These are phyloP conservation scores for Bombus affinis DNA, from an alignment of 1,140 invertebrate genomes.

Conservation along the genomic window DNA sequence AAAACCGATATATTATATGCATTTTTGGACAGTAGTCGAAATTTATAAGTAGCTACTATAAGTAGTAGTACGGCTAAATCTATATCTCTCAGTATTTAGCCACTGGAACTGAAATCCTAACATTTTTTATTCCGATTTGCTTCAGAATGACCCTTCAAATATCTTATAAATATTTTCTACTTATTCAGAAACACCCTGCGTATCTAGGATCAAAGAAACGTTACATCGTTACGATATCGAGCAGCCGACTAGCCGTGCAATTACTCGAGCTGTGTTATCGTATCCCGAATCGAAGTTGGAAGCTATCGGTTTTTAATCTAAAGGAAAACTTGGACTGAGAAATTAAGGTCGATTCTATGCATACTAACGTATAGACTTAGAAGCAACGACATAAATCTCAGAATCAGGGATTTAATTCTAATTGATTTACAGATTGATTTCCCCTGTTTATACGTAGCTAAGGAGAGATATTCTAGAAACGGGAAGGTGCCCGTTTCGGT, in stretches of 20 bases:
- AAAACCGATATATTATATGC: too few species aligned
- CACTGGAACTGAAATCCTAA: accelerated
- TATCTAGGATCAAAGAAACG: too few species aligned
- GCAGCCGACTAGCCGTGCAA: background rate
- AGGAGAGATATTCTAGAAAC: constrained; percentile 2
- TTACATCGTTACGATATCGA: too few species aligned
- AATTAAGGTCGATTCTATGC: background rate
- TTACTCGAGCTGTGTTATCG: background rate
- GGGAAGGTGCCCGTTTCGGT: background rate
- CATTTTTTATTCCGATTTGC: too few species aligned
- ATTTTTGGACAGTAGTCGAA: too few species aligned
- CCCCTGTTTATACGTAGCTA: background rate
- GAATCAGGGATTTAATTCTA: background rate
- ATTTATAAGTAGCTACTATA: too few species aligned
- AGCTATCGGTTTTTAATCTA: background rate
- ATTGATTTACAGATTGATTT: constrained; percentile 20
- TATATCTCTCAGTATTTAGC: too few species aligned
- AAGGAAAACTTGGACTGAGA: background rate
- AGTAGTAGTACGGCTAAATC: too few species aligned
- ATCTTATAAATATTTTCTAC: too few species aligned
- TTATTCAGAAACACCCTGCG: too few species aligned
- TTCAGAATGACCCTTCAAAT: too few species aligned
- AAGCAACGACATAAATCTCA: background rate
- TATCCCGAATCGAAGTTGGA: background rate
- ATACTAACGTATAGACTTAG: background rate